These are phyloP conservation scores for Poecilobothrus nobilitatus DNA, from an alignment of 2,888 invertebrate species.

Conservation along the genomic window DNA sequence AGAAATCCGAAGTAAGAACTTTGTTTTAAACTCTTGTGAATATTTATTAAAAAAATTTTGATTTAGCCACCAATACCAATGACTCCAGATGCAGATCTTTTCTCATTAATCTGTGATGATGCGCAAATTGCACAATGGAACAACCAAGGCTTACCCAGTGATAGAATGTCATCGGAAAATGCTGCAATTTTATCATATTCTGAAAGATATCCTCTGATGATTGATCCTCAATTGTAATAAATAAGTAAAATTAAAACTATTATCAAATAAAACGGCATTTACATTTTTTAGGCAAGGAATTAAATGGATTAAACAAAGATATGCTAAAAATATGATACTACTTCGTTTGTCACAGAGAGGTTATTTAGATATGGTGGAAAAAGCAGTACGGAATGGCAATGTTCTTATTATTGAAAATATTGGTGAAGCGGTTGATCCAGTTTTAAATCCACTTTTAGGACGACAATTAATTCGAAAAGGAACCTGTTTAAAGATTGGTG, in stretches of 20 bases:
- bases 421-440: constrained; percentile 80
- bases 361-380: constrained; percentile 76
- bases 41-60: neutral
- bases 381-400: constrained; percentile 63
- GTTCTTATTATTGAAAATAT: constrained; percentile 82
- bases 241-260: neutral
- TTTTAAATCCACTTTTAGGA: constrained; percentile 80
- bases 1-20: constrained; percentile 49
- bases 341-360: constrained; percentile 71
- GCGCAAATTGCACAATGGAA: constrained; percentile 91
- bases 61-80: constrained; percentile 64
- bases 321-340: constrained; percentile 61
- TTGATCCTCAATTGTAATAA: constrained; percentile 75
- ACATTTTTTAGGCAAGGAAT: constrained; percentile 59
- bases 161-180: constrained; percentile 90
- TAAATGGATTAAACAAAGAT: constrained; percentile 91
- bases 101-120: constrained; percentile 82
- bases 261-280: constrained; percentile 10
- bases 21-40: neutral
- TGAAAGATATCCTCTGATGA: constrained; percentile 88
- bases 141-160: constrained; percentile 85
- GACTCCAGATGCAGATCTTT: constrained; percentile 69
- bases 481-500: constrained; percentile 72
- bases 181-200: constrained; percentile 85
- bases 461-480: constrained; percentile 84